phyloP scores from a whole-genome alignment of 2,888 invertebrate species.

The Peribatodes rhomboidaria region DNA sequence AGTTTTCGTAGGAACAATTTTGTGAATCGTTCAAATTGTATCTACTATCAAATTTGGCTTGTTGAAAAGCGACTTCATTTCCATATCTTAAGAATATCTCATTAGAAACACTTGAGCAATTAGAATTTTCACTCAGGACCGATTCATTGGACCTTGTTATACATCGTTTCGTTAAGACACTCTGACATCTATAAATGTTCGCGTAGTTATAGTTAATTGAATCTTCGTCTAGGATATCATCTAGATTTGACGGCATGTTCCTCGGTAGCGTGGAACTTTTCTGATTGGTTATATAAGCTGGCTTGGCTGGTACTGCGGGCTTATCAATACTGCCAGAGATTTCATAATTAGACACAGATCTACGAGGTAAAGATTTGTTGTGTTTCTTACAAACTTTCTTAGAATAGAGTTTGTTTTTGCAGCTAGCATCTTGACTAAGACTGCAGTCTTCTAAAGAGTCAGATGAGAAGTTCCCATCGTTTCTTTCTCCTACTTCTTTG shows the following conservation, averaged over 20 bases:
- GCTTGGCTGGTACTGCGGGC: constrained; percentile 74
- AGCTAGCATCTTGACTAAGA: constrained; percentile 83
- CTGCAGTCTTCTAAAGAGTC: constrained; percentile 92
- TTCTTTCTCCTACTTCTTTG: constrained; percentile 77
- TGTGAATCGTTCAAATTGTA: constrained; percentile 83
- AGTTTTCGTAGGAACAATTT: constrained; percentile 80
- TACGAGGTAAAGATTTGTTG: constrained; percentile 84
- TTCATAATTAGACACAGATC: constrained; percentile 93
- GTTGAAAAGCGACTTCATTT: constrained; percentile 82
- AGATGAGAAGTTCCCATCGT: constrained; percentile 91
- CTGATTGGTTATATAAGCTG: constrained; percentile 68
- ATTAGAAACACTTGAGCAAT: constrained; percentile 82
- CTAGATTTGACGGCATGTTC: constrained; percentile 83
- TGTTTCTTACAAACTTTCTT: constrained; percentile 85
- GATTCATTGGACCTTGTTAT: constrained; percentile 87
- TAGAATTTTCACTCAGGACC: constrained; percentile 81
- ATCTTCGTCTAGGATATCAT: constrained; percentile 84
- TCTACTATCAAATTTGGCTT: constrained; percentile 77
- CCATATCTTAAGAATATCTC: constrained; percentile 84
- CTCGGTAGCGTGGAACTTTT: constrained; percentile 82
- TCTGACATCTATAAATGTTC: constrained; percentile 80
- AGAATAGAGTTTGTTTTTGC: constrained; percentile 81
- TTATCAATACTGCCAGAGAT: constrained; percentile 84
- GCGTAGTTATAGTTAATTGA: constrained; percentile 69
- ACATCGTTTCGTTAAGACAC: constrained; percentile 84